Conservation (phyloP, 2,888 invertebrate species). For the Drosophila tripunctata region DNA sequence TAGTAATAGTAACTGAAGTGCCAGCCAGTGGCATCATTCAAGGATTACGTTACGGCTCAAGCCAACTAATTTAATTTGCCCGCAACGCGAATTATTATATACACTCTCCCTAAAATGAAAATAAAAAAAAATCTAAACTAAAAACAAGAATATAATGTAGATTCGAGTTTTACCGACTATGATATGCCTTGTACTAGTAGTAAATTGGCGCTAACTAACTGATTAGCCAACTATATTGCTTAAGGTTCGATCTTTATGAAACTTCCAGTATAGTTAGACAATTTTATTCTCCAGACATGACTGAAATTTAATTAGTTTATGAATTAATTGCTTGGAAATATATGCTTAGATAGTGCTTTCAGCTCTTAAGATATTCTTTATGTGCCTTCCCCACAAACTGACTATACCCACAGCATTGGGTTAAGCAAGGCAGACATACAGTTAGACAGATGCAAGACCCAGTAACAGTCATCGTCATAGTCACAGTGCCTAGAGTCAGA, state of each 20-base stretch:
- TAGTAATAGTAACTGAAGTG: conserved; percentile 60
- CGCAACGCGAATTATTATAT: conserved; percentile 58
- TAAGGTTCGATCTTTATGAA: too few species aligned
- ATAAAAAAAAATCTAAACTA: conserved; percentile 21
- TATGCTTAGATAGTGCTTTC: too few species aligned
- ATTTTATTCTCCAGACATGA: too few species aligned
- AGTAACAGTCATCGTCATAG: neutral
- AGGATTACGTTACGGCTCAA: conserved; percentile 73
- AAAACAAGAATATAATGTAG: conserved; percentile 12
- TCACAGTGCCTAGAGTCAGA: neutral
- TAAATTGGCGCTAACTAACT: too few species aligned
- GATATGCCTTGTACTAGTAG: neutral
- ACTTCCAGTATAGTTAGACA: too few species aligned
- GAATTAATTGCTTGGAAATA: too few species aligned
- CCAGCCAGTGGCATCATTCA: conserved; percentile 53
- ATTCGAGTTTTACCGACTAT: neutral
- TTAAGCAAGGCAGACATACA: conserved; percentile 24
- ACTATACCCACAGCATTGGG: conserved; percentile 15
- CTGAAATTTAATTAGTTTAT: too few species aligned
- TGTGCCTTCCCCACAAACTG: neutral
- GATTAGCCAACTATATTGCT: too few species aligned
- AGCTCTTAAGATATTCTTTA: neutral
- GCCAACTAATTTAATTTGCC: conserved; percentile 77
- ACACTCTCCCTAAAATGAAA: conserved; percentile 39
- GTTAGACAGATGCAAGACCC: conserved; percentile 11